Percentiles rank a stretch among this genome's conserved stretches.
These are phyloP conservation scores for Eriosoma lanigerum DNA, from an alignment of 1,140 invertebrate species.

Conservation along the genomic window DNA sequence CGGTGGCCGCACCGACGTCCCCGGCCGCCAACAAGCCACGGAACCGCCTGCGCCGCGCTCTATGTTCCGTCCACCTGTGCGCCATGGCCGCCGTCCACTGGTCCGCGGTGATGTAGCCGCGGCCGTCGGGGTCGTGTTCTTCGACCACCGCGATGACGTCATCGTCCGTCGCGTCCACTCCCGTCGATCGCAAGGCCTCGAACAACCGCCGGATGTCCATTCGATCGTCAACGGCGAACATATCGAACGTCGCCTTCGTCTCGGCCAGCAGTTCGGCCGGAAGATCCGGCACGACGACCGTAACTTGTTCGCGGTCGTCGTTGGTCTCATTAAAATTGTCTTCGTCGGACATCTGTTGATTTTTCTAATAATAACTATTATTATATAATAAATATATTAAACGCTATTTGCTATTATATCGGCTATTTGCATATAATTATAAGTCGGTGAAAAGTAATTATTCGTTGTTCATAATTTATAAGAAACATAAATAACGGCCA, in stretches of 20 bases:
- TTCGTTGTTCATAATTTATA: no score
- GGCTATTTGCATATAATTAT: no score
- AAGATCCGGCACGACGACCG: no score
- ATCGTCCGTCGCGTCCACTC: conserved; percentile 31
- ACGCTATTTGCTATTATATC: no score
- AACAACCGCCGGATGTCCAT: background rate
- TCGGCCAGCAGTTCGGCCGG: no score
- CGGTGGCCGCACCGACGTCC: background rate
- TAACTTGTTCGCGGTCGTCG: no score
- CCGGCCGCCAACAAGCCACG: background rate
- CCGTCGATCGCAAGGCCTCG: background rate
- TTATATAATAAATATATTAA: no score
- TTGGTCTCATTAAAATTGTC: no score
- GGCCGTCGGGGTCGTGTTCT: conserved; percentile 3
- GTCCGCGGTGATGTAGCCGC: background rate
- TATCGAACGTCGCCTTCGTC: background rate
- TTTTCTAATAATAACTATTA: no score
- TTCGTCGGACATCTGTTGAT: no score
- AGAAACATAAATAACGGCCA: no score
- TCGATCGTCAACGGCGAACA: background rate
- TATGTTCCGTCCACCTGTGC: background rate
- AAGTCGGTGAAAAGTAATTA: no score
- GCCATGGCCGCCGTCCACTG: background rate
- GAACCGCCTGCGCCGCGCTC: background rate
- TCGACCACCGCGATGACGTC: conserved; percentile 6